phyloP scores from a whole-genome alignment of 92 coral and sea anemone genomes.

The Blastomussa wellsi region DNA sequence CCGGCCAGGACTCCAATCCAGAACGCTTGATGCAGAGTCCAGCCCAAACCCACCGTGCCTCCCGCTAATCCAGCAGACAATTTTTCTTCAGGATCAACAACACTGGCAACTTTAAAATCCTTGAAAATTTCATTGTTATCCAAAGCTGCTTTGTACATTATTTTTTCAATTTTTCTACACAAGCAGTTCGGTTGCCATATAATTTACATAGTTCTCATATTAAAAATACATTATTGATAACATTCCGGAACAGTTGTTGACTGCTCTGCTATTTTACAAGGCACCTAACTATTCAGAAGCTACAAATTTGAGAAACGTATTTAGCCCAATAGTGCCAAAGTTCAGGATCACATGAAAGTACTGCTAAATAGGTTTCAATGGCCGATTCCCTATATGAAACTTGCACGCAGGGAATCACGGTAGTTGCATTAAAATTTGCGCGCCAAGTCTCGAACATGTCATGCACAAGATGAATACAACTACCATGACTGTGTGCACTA shows the following conservation, averaged over 20 bases:
- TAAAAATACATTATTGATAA: slow-evolving; percentile 36
- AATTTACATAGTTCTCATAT: slow-evolving; percentile 26
- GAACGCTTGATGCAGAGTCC: too few species aligned
- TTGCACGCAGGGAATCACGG: too few species aligned
- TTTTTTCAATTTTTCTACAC: slow-evolving; percentile 13
- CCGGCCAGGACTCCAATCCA: too few species aligned
- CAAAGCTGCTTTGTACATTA: slow-evolving; percentile 23
- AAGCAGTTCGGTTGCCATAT: not conserved
- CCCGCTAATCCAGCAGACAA: too few species aligned
- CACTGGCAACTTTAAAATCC: not conserved
- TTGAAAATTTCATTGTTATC: not conserved
- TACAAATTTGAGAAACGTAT: not conserved
- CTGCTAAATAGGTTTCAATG: not conserved
- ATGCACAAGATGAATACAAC: too few species aligned
- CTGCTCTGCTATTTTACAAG: not conserved
- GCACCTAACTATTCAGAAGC: not conserved
- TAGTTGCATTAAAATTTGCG: too few species aligned
- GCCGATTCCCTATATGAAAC: too few species aligned
- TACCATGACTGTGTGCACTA: too few species aligned
- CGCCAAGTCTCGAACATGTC: too few species aligned
- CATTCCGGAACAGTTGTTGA: not conserved
- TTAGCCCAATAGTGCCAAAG: not conserved
- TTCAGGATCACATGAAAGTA: not conserved
- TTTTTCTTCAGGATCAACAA: not conserved
- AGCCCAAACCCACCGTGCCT: too few species aligned